Evolutionary conservation across 2,113 vertebrate species (phyloP).

Genomic region (Erythrolamprus reginae): DNA sequence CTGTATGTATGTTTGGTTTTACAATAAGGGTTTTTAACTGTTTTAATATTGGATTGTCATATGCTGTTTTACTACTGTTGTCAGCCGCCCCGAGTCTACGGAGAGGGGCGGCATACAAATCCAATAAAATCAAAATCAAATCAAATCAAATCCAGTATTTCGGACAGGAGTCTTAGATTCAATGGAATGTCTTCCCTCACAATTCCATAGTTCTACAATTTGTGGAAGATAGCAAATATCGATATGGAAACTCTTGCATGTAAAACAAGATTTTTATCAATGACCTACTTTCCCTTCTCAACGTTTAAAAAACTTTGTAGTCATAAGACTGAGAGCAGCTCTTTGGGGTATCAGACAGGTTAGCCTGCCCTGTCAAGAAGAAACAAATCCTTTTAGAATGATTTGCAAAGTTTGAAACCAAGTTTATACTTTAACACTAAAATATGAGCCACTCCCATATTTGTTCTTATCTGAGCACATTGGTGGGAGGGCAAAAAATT

Average conservation of each 20-base stretch:
- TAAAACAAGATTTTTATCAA: not conserved
- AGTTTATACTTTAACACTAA: not conserved
- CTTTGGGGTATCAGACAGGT: not conserved
- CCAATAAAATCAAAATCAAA: no score
- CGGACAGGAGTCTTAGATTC: not conserved
- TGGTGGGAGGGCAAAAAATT: not conserved
- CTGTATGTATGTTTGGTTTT: no score
- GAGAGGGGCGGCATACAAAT: no score
- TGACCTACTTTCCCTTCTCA: not conserved
- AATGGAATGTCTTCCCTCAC: not conserved
- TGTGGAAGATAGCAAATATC: not conserved
- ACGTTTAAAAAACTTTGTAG: not conserved
- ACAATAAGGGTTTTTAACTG: no score
- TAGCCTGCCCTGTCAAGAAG: not conserved
- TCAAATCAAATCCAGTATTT: not conserved
- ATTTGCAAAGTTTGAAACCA: not conserved
- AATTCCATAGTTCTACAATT: not conserved
- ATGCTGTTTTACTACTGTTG: no score
- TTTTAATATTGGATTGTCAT: no score
- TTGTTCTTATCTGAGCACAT: not conserved
- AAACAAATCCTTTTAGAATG: not conserved
- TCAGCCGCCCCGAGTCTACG: no score
- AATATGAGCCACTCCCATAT: not conserved
- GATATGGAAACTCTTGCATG: not conserved
- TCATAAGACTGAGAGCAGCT: not conserved